These are phyloP conservation scores for Junco hyemalis DNA, from an alignment of 2,113 vertebrate species.

Conservation along the genomic window DNA sequence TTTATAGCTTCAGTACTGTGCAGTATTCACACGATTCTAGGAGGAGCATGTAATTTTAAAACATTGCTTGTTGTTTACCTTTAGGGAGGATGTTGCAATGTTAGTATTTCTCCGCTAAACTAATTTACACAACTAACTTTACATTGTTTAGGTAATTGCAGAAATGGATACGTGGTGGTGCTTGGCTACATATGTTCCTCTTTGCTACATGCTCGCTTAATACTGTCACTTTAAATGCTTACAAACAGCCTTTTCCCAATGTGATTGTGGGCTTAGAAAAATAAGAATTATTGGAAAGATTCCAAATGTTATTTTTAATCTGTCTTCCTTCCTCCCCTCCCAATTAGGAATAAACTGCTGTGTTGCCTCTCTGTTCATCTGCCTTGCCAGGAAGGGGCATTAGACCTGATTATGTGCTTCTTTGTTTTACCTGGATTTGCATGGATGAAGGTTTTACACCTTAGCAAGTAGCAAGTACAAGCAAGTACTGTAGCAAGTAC, in stretches of 20 bases:
- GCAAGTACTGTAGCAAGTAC: not conserved
- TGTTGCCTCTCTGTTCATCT: not conserved
- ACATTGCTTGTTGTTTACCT: not conserved
- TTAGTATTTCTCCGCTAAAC: not conserved
- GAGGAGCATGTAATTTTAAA: not conserved
- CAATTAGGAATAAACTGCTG: not conserved
- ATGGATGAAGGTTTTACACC: not conserved
- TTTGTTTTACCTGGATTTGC: not conserved
- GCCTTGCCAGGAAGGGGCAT: not conserved
- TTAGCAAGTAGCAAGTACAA: not conserved
- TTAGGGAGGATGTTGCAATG: not conserved
- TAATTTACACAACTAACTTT: not conserved
- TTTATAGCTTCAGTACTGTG: not conserved
- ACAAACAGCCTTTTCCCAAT: not conserved
- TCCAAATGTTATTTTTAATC: not conserved
- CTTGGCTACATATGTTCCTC: not conserved
- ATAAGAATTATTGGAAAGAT: not conserved
- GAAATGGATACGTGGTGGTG: not conserved
- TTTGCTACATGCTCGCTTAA: not conserved
- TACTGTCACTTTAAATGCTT: not conserved
- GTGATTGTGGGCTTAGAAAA: not conserved
- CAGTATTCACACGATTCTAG: not conserved
- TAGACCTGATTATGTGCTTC: not conserved
- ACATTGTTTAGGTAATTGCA: not conserved
- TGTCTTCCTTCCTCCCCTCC: not conserved